Conservation (phyloP, 2,113 vertebrate species). For the Spheniscus mendiculus region DNA sequence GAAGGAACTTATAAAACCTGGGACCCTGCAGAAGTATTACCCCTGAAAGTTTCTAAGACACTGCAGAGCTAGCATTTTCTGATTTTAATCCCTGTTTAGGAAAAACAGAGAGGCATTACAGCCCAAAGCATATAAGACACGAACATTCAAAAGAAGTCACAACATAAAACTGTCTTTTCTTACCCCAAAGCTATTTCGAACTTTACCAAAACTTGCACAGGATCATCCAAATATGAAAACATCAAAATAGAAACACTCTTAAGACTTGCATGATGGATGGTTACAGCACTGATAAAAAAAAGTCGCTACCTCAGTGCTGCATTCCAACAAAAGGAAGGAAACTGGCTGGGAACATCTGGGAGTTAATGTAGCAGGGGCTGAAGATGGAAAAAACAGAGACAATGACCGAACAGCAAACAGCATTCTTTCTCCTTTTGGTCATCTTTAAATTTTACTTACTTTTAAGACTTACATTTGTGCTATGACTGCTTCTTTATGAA, state of each 20-base stretch:
- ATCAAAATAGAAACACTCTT: not conserved
- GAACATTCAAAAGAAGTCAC: not conserved
- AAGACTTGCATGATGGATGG: not conserved
- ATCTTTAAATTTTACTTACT: not conserved
- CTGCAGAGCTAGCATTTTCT: not conserved
- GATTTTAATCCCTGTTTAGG: not conserved
- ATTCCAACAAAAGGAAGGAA: constrained; percentile 22
- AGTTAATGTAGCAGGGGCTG: not conserved
- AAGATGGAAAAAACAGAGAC: not conserved
- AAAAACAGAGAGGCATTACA: not conserved
- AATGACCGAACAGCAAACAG: not conserved
- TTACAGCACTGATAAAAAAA: not conserved
- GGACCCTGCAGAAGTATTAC: not conserved
- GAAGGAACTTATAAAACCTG: not conserved
- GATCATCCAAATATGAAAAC: not conserved
- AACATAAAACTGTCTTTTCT: not conserved
- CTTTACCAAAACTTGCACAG: not conserved
- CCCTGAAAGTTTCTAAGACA: not conserved
- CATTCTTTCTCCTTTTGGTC: not conserved
- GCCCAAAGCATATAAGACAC: not conserved
- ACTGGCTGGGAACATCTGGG: not conserved
- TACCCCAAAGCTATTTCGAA: not conserved
- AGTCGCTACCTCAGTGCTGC: not conserved
- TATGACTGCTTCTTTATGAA: not conserved
- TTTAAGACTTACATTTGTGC: not conserved